These are phyloP conservation scores for Sebastes minor DNA, from an alignment of 2,797 vertebrate species.

Conservation along the genomic window DNA sequence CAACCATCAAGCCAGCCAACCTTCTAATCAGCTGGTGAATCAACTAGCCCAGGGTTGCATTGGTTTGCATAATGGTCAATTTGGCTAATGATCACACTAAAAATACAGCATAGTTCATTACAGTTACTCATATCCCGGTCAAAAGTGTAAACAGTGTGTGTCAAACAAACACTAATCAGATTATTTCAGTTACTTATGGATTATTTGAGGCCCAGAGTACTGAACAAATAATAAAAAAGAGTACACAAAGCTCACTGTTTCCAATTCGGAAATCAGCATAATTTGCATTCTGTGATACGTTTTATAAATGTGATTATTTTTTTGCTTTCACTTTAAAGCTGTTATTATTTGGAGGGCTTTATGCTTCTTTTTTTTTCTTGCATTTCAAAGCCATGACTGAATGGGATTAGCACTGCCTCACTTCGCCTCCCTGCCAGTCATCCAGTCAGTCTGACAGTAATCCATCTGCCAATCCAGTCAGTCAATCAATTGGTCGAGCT, in stretches of 20 bases:
- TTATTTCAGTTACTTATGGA: background rate
- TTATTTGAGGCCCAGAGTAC: background rate
- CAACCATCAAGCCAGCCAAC: background rate
- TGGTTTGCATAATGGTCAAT: background rate
- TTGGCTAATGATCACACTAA: background rate
- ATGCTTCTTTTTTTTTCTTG: background rate
- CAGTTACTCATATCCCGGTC: no score
- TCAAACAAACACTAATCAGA: background rate
- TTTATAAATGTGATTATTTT: background rate
- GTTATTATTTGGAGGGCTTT: background rate
- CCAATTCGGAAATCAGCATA: background rate
- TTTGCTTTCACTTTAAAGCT: background rate
- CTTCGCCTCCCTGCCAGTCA: constrained; percentile 39
- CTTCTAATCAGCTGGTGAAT: background rate
- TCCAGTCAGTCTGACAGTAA: constrained; percentile 54
- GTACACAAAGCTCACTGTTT: background rate
- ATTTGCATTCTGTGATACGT: background rate
- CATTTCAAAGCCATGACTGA: constrained; percentile 29
- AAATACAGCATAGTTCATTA: background rate
- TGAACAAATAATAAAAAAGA: background rate
- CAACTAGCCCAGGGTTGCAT: background rate
- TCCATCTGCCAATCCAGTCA: constrained; percentile 67
- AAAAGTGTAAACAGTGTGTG: background rate
- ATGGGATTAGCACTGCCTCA: constrained; percentile 40
- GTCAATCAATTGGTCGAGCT: constrained; percentile 68